phyloP scores from a whole-genome alignment of 1,140 invertebrate species.

The Pachypsylla venusta region DNA sequence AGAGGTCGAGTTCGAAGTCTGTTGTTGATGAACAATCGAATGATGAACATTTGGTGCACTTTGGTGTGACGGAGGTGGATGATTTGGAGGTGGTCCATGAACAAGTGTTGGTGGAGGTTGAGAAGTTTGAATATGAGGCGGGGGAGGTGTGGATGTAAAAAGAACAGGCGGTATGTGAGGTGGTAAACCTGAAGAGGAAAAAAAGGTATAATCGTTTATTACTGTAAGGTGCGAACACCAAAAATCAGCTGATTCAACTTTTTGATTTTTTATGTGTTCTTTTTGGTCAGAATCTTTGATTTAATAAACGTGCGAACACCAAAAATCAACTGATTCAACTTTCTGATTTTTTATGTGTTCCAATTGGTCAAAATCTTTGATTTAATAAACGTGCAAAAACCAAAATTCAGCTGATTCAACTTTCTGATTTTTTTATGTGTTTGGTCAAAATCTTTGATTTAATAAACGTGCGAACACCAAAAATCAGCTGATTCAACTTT shows the following conservation, averaged over 20 bases:
- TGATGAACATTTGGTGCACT: no score
- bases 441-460: conserved; percentile 23
- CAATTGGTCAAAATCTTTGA: conserved; percentile 25
- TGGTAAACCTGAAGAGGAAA: conserved; percentile 27
- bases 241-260: conserved; percentile 19
- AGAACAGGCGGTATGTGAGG: conserved; percentile 22
- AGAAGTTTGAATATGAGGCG: conserved; percentile 16
- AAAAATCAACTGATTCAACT: conserved; percentile 18
- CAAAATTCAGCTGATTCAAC: conserved; percentile 19
- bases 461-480: conserved; percentile 16
- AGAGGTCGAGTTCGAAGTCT: no score
- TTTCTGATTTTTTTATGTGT: conserved; percentile 24
- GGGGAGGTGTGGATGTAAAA: conserved; percentile 20
- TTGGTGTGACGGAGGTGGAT: not conserved
- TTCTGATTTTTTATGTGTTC: conserved; percentile 23
- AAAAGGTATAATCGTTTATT: conserved; percentile 10
- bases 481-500: conserved; percentile 19
- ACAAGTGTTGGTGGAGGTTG: conserved; percentile 30
- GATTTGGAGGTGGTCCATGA: conserved; percentile 48
- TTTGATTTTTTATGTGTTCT: conserved; percentile 22
- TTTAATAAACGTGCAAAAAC: conserved; percentile 15
- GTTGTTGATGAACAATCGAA: no score
- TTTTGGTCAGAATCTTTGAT: conserved; percentile 25
- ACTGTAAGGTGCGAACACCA: conserved; percentile 21
- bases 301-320: conserved; percentile 17